Evolutionary conservation across 2,113 vertebrate species (phyloP), one percentile per base, ranked within the genome.

Genomic region (Thalassarche chlororhynchos): DNA sequence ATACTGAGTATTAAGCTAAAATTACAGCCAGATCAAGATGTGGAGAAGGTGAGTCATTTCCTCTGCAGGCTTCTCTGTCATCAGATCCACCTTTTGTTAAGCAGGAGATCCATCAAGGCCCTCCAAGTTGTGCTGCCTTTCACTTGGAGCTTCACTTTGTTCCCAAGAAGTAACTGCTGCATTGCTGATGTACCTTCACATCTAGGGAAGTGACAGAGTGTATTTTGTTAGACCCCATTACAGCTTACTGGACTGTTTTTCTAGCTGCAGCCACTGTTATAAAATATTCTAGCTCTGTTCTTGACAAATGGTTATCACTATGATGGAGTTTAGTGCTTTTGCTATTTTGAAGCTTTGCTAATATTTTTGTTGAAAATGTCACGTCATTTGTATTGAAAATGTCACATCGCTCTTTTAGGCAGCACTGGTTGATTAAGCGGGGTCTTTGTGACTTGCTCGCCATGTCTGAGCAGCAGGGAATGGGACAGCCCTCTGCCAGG

Each of bases 31-130:
- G 98, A 99, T 29, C 97, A 99, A 42, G 96, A 98, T 65, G 79
- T 99, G 90, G 99, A 99, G 80, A 98, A 99, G 99, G 99, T 99
- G 77, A 98, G 98, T 84, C 26, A 89, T 87, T 93, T 92, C 80
- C 71, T 87, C 55, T 42, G 76, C 44, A 76, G 75, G 82, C 46
- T 87, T 5, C 75, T 83, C 80, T 52, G 38, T 80, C 89, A 76
- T 76, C 85, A 74, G 29, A 36, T 93, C 78, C 60, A 95, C 16
- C 26, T 92, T 76, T 71, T 86, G 55, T 40, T 80, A 31, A 65
- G 84, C 81, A 32, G n/a, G 28, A 95, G 70, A 88, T 58, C 26
- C 51, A 58, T 17, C 66, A 38, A 10, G 54, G 36, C 66, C 28
- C 49, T 95, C 38, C 42, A 69, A 20, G 25, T 38, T 78, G 36